phyloP scores from a whole-genome alignment of 2,888 invertebrate species.

The Synergus umbraculus region DNA sequence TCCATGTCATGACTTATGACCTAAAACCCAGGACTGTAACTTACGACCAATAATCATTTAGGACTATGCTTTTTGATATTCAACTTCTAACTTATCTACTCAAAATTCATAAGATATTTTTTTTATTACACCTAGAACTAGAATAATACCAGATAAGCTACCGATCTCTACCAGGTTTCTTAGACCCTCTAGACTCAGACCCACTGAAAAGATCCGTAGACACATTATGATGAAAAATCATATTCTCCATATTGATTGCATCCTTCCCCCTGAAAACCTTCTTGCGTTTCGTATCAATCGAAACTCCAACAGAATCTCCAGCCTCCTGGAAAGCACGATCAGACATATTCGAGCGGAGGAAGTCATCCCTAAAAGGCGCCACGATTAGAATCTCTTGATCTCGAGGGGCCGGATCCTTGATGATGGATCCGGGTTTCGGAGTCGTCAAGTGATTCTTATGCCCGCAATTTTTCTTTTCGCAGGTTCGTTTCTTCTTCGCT shows the following conservation, averaged over 20 bases:
- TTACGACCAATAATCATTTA: too few species aligned
- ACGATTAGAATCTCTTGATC: constrained; percentile 58
- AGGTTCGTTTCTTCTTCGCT: constrained; percentile 46
- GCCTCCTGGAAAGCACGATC: constrained; percentile 65
- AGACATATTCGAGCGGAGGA: constrained; percentile 63
- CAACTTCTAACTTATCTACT: too few species aligned
- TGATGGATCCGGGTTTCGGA: constrained; percentile 63
- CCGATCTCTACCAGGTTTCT: background rate
- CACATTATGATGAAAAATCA: constrained; percentile 50
- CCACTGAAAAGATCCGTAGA: background rate
- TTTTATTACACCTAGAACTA: background rate
- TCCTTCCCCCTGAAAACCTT: constrained; percentile 62
- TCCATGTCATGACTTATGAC: too few species aligned
- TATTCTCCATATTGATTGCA: constrained; percentile 47
- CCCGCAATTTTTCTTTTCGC: constrained; percentile 8
- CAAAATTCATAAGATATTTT: background rate
- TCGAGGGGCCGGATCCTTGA: constrained; percentile 60
- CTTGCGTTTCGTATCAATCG: constrained; percentile 61
- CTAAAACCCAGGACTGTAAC: too few species aligned
- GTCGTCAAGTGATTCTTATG: constrained; percentile 51
- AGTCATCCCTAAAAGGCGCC: constrained; percentile 61
- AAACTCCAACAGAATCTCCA: constrained; percentile 61
- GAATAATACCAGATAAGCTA: background rate
- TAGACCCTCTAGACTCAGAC: background rate
- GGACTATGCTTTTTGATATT: too few species aligned